Evolutionary conservation across 30 jellyfish, hydroid and myxozoan species (phyloP).

Genomic region (Rhopilema esculentum): DNA sequence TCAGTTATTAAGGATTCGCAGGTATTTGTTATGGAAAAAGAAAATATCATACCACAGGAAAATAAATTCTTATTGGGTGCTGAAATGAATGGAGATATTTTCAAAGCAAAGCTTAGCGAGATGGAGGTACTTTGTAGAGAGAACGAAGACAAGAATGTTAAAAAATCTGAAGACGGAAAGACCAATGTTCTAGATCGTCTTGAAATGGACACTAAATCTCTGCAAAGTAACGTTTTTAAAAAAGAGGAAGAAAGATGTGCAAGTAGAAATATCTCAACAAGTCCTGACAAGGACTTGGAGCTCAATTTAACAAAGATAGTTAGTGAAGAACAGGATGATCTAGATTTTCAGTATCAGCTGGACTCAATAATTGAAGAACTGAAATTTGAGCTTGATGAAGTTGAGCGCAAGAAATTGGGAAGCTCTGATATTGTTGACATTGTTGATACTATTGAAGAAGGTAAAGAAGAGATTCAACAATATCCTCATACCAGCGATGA

Average conservation of each 20-base stretch:
- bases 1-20: no score
- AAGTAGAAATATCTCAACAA: background rate
- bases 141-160: background rate
- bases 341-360: background rate
- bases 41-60: background rate
- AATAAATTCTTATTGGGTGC: background rate
- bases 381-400: no score
- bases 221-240: background rate
- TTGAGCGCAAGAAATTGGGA: no score
- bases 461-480: no score
- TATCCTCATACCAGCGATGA: no score
- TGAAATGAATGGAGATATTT: background rate
- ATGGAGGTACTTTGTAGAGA: background rate
- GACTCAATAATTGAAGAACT: background rate
- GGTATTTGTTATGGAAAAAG: background rate
- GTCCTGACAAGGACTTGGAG: background rate
- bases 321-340: background rate
- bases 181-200: no score
- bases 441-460: no score
- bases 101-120: background rate
- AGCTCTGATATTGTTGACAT: no score
- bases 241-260: background rate
- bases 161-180: background rate
- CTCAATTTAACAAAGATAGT: background rate
- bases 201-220: background rate